Conservation (phyloP, 2,797 vertebrate genomes). For the Mionectes olivaceus region DNA sequence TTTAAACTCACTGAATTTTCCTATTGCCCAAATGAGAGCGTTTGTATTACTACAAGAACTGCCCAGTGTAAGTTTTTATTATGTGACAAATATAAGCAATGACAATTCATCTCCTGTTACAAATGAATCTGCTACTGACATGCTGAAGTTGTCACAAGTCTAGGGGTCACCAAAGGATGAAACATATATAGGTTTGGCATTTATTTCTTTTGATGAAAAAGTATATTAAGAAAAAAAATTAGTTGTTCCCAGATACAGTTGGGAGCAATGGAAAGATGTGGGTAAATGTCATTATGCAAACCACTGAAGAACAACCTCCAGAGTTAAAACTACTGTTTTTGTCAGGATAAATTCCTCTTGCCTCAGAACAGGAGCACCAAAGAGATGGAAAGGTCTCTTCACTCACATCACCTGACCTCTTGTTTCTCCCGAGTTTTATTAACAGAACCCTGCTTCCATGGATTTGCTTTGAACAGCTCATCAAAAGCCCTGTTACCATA, state of each 20-base stretch:
- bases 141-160: neutral
- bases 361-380: neutral
- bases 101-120: neutral
- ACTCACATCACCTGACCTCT: neutral
- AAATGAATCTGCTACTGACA: neutral
- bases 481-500: neutral
- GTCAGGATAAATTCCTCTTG: neutral
- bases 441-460: neutral
- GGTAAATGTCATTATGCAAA: neutral
- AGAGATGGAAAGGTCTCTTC: neutral
- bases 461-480: constrained; percentile 19
- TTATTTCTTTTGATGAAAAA: neutral
- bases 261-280: neutral
- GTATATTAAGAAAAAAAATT: neutral
- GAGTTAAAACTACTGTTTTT: neutral
- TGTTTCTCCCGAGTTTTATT: neutral
- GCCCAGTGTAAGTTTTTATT: neutral
- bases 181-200: neutral
- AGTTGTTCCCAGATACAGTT: neutral
- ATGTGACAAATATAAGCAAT: neutral
- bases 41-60: neutral
- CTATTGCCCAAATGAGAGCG: neutral
- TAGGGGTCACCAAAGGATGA: neutral
- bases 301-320: neutral
- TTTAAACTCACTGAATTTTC: neutral